Evolutionary conservation across 2,888 invertebrate genomes (phyloP).

Genomic region (Epirrhoe alternata): DNA sequence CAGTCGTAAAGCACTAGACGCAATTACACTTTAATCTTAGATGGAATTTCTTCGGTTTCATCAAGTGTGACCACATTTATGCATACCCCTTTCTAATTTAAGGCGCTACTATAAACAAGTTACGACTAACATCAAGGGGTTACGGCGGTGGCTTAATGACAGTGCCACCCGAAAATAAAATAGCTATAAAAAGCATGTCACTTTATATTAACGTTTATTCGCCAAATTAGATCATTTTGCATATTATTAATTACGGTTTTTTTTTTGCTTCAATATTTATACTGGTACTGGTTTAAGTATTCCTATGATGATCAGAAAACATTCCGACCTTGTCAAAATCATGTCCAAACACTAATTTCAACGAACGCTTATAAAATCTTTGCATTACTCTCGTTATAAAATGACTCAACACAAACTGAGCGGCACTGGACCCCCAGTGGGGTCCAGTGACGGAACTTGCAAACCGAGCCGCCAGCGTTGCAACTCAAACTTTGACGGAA

Average conservation of each 20-base stretch:
- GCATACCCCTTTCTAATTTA: constrained; percentile 73
- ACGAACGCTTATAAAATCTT: no score
- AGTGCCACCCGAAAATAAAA: constrained; percentile 75
- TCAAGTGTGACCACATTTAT: constrained; percentile 56
- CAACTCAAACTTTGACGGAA: no score
- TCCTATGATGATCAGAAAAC: no score
- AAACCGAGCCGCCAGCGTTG: no score
- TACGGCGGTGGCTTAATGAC: constrained; percentile 77
- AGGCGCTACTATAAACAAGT: constrained; percentile 78
- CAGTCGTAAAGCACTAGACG: constrained; percentile 43
- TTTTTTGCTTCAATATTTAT: not conserved
- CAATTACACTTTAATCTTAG: constrained; percentile 57
- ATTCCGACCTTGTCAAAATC: no score
- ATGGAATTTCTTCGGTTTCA: constrained; percentile 54
- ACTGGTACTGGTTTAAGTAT: not conserved
- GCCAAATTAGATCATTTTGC: constrained; percentile 48
- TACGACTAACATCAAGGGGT: constrained; percentile 78
- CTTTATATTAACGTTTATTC: constrained; percentile 61
- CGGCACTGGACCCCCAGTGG: no score
- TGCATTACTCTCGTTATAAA: no score
- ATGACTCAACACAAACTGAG: no score
- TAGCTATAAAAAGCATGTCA: constrained; percentile 68
- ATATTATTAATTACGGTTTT: constrained; percentile 28
- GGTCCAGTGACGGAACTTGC: no score
- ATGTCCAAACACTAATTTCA: no score